phyloP scores from a whole-genome alignment of 2,113 vertebrate species.

The Centropus bengalensis region DNA sequence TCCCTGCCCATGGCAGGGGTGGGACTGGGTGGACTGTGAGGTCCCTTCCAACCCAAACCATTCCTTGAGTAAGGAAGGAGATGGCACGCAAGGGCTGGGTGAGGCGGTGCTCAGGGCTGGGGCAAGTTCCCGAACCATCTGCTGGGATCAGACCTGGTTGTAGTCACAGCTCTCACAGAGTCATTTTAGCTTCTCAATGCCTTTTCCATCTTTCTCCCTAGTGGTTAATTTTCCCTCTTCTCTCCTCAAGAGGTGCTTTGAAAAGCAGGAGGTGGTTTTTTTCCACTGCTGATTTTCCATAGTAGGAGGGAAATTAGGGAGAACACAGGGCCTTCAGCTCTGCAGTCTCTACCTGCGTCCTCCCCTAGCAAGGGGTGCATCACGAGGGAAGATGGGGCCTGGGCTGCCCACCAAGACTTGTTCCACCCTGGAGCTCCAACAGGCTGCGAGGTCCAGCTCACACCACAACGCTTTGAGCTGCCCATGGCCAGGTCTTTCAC shows the following conservation, averaged over 20 bases:
- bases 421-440: neutral
- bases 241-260: neutral
- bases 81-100: neutral
- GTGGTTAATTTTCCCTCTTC: neutral
- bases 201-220: neutral
- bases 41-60: too few species aligned
- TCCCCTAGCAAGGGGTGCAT: neutral
- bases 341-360: neutral
- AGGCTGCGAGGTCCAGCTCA: neutral
- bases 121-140: neutral
- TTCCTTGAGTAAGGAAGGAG: neutral
- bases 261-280: neutral
- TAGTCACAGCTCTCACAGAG: neutral
- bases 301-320: neutral
- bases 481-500: fast-evolving
- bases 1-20: too few species aligned
- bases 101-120: neutral
- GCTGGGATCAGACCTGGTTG: neutral
- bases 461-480: neutral
- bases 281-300: neutral
- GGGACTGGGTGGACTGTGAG: too few species aligned
- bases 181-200: neutral
- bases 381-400: neutral
- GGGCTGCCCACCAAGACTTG: neutral
- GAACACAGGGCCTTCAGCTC: neutral